Percentiles rank a stretch among this genome's conserved stretches.
These are phyloP conservation scores for Halichondria panicea DNA, from an alignment of 37 sponge, comb jelly and placozoan genomes.

Conservation along the genomic window DNA sequence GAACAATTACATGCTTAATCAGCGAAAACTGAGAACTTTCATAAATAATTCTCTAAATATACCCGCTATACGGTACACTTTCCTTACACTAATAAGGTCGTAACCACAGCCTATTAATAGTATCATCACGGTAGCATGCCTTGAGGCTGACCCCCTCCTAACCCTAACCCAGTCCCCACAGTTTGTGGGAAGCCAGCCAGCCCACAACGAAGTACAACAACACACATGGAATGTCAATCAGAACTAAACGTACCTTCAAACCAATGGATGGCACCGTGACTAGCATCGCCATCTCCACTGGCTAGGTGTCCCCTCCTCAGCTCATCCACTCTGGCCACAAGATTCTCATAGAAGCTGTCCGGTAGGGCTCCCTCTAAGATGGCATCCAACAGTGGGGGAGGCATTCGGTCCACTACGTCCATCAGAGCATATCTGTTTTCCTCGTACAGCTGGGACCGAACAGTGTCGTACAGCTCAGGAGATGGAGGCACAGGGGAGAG, in stretches of 20 bases:
- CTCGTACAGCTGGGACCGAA: slow-evolving; percentile 7
- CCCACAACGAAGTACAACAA: neutral
- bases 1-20: too few species aligned
- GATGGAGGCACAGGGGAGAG: too few species aligned
- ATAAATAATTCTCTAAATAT: too few species aligned
- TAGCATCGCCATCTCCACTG: slow-evolving; percentile 35
- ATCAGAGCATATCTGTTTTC: slow-evolving; percentile 1
- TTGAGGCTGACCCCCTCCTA: too few species aligned
- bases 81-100: too few species aligned
- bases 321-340: slow-evolving; percentile 22
- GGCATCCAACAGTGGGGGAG: slow-evolving; percentile 25
- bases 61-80: too few species aligned
- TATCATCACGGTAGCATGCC: too few species aligned
- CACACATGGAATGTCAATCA: neutral
- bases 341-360: neutral
- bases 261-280: slow-evolving; percentile 74
- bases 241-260: slow-evolving; percentile 51
- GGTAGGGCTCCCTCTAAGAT: slow-evolving; percentile 27
- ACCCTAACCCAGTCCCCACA: too few species aligned
- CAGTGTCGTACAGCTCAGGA: slow-evolving; percentile 1
- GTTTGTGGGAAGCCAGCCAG: neutral
- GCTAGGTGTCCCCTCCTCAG: slow-evolving; percentile 68
- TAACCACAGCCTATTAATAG: too few species aligned
- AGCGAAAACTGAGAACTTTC: too few species aligned
- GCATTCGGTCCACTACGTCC: slow-evolving; percentile 44